Evolutionary conservation across 1,140 invertebrate genomes (phyloP).

Genomic region (Linepithema humile): DNA sequence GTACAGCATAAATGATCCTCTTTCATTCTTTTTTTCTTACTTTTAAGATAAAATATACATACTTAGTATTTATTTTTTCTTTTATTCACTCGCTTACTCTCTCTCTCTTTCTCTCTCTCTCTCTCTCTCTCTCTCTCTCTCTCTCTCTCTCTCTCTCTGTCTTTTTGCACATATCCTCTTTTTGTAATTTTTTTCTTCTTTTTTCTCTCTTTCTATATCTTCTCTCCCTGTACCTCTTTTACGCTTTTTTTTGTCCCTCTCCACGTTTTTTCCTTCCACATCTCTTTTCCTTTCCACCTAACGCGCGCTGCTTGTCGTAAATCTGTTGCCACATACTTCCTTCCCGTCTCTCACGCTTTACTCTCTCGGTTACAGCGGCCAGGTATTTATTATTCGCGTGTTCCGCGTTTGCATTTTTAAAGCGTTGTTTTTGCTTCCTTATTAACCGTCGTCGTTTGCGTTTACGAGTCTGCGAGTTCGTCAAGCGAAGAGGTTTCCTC

Average conservation of each 20-base stretch:
- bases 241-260: background rate
- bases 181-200: background rate
- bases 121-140: background rate
- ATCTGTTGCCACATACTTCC: constrained; percentile 7
- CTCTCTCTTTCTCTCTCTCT: background rate
- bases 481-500: background rate
- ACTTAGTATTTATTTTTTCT: background rate
- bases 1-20: background rate
- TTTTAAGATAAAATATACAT: background rate
- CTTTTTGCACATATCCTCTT: background rate
- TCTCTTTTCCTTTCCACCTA: background rate
- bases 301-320: constrained; percentile 30
- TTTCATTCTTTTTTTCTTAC: background rate
- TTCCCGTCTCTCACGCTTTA: constrained; percentile 6
- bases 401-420: constrained; percentile 34
- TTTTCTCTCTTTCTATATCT: background rate
- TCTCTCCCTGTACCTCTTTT: background rate
- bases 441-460: constrained; percentile 9
- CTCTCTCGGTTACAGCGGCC: constrained; percentile 21
- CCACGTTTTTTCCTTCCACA: background rate
- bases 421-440: background rate
- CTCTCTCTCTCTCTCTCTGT: background rate
- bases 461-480: background rate
- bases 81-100: constrained; percentile 12
- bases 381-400: constrained; percentile 32